Conservation (phyloP, 2,888 invertebrate genomes). For the Euclidia mi region DNA sequence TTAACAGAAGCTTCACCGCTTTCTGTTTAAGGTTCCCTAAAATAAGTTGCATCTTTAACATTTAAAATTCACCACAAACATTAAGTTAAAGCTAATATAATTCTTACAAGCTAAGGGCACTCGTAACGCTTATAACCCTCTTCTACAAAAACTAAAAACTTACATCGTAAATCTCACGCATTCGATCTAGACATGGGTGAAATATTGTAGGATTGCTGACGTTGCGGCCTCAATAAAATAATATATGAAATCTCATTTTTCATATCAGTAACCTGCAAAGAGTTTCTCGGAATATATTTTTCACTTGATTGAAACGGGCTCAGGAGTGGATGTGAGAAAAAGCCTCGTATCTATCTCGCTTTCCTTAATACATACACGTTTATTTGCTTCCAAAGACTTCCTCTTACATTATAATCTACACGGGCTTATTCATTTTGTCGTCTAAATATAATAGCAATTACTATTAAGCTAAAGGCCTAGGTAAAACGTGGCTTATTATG, state of each 20-base stretch:
- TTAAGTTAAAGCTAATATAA: too few species aligned
- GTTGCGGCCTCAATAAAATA: conserved; percentile 25
- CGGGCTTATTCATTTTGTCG: not conserved
- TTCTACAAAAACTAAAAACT: too few species aligned
- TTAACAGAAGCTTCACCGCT: too few species aligned
- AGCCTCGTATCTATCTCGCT: conserved; percentile 7
- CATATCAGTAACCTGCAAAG: conserved; percentile 31
- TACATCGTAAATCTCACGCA: conserved; percentile 2
- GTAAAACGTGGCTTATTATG: too few species aligned
- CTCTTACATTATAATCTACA: not conserved
- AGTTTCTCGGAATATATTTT: conserved; percentile 25
- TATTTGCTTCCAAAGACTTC: not conserved
- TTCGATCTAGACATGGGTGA: conserved; percentile 18
- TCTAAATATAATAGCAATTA: not conserved
- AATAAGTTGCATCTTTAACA: too few species aligned
- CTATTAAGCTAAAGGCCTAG: too few species aligned
- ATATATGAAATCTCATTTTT: conserved; percentile 42
- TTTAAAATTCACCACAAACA: too few species aligned
- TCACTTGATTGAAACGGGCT: conserved; percentile 36
- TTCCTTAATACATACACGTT: not conserved
- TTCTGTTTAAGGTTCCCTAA: too few species aligned
- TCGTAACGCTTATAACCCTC: too few species aligned
- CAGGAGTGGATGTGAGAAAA: conserved; percentile 11
- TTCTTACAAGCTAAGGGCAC: too few species aligned
- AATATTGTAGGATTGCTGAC: conserved; percentile 25